A percentile compares a stretch with the other conserved stretches of the same genome.
Conservation (phyloP, 2,113 vertebrate genomes). For the Tragelaphus scriptus region DNA sequence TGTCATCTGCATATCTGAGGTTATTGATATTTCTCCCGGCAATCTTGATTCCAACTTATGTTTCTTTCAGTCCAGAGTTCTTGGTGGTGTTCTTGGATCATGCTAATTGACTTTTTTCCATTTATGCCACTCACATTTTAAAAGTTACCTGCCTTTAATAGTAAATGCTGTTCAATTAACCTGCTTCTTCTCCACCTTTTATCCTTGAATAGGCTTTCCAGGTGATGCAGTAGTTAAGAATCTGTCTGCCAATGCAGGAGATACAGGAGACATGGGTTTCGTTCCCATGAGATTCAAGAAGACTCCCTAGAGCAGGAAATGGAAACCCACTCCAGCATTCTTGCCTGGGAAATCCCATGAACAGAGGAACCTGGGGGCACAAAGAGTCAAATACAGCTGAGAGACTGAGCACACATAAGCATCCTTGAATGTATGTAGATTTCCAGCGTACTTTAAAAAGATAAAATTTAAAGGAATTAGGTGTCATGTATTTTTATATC, state of each 20-base stretch:
- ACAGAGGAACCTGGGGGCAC: not conserved
- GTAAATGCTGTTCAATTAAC: not conserved
- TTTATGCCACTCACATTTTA: not conserved
- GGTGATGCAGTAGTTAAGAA: not conserved
- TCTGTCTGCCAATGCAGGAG: not conserved
- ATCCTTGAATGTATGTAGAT: not conserved
- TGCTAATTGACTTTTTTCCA: not conserved
- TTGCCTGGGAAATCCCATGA: not conserved
- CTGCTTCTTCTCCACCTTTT: not conserved
- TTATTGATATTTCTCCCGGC: too few species aligned
- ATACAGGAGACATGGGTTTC: not conserved
- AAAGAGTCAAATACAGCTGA: not conserved
- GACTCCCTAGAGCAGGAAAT: not conserved
- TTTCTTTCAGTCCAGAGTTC: too few species aligned
- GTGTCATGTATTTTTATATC: not conserved
- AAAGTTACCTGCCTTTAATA: not conserved
- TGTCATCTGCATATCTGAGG: too few species aligned
- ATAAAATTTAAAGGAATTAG: not conserved
- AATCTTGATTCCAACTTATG: too few species aligned
- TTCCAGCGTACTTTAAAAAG: not conserved
- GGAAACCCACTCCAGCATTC: not conserved
- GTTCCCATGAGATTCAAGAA: not conserved
- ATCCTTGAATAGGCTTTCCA: not conserved
- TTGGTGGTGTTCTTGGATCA: not conserved
- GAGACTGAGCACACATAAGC: not conserved